Evolutionary conservation across 2,888 invertebrate genomes (phyloP).

Genomic region (Monoplex corrugatus): DNA sequence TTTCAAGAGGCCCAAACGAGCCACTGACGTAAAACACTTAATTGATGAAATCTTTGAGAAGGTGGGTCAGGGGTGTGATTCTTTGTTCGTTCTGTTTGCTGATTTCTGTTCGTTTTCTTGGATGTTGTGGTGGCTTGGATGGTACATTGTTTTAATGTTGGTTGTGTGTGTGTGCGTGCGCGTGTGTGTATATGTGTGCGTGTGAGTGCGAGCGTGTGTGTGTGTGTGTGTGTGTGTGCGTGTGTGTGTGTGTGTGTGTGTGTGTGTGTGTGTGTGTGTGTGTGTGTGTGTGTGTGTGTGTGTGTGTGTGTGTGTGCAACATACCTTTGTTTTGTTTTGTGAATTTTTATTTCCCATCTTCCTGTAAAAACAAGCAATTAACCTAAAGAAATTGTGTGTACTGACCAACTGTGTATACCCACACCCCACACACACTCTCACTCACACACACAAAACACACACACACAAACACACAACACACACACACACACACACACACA

Average conservation of each 20-base stretch:
- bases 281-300: slow-evolving; percentile 11
- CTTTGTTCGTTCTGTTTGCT: background rate
- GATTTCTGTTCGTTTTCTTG: background rate
- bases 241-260: slow-evolving; percentile 19
- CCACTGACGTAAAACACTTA: background rate
- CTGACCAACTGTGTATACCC: no score
- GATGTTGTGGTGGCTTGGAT: no score
- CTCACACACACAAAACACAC: no score
- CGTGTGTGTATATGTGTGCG: background rate
- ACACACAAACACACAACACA: no score
- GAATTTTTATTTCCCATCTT: no score
- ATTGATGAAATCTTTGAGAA: slow-evolving; percentile 47
- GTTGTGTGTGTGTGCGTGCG: background rate
- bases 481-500: no score
- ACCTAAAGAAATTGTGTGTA: no score
- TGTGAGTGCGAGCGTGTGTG: background rate
- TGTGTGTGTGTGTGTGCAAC: no score
- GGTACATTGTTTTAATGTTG: background rate
- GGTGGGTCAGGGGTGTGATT: slow-evolving; percentile 24
- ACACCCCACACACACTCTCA: no score
- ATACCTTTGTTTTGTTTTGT: no score
- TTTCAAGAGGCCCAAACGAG: slow-evolving; percentile 29
- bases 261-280: slow-evolving; percentile 39
- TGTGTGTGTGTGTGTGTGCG: slow-evolving; percentile 28
- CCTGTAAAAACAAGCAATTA: no score